Conservation (phyloP, 2,113 vertebrate species). For the Spea multiplicata region DNA sequence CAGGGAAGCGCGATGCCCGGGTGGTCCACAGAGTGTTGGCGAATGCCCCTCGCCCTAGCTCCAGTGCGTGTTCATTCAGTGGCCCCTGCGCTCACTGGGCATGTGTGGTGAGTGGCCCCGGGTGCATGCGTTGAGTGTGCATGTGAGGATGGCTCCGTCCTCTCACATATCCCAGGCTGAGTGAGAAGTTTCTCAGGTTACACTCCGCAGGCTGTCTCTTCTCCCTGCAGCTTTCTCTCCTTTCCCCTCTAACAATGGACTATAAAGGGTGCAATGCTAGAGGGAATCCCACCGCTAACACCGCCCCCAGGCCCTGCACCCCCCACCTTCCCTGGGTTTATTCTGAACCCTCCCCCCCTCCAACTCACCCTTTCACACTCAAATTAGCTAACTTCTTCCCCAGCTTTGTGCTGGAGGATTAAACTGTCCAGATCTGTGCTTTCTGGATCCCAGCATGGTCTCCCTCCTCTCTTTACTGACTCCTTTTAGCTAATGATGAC, state of each 20-base stretch:
- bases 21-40: background rate
- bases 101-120: background rate
- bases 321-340: conserved; percentile 22
- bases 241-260: conserved; percentile 33
- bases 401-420: conserved; percentile 46
- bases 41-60: background rate
- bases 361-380: conserved; percentile 42
- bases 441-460: conserved; percentile 29
- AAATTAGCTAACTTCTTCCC: conserved; percentile 45
- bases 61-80: background rate
- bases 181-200: conserved; percentile 10
- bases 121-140: background rate
- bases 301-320: conserved; percentile 36
- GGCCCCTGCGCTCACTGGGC: background rate
- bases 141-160: background rate
- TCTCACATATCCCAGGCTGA: background rate
- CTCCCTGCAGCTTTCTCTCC: conserved; percentile 1
- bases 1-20: background rate
- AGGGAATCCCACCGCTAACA: conserved; percentile 42
- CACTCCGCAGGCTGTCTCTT: conserved; percentile 4
- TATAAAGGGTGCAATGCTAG: conserved; percentile 44
- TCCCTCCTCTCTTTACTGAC: background rate
- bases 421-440: conserved; percentile 30
- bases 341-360: conserved; percentile 26
- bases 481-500: conserved; percentile 37